A percentile compares a stretch with the other conserved stretches of the same genome.
These are phyloP conservation scores for Calephelis perditalis DNA, from an alignment of 2,888 invertebrate species.

Conservation along the genomic window DNA sequence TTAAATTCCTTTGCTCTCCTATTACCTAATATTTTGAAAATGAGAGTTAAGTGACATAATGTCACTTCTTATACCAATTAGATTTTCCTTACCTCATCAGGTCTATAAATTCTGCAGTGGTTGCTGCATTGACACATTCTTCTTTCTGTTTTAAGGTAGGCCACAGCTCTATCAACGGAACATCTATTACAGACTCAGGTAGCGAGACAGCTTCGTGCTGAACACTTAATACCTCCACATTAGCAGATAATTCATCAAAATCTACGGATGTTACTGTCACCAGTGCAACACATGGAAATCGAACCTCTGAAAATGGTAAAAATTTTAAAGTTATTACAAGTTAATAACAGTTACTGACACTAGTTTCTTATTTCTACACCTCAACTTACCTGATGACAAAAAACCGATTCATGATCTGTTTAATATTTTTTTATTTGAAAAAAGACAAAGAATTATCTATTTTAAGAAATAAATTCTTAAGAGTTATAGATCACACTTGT, in stretches of 20 bases:
- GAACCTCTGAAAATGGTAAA: conserved; percentile 59
- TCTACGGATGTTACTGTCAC: conserved; percentile 78
- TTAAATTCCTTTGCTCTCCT: too few species aligned
- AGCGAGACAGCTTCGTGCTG: conserved; percentile 80
- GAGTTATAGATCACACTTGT: too few species aligned
- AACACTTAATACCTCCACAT: conserved; percentile 79
- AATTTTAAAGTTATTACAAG: neutral
- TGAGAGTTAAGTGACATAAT: too few species aligned
- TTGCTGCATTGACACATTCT: conserved; percentile 74
- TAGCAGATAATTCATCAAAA: conserved; percentile 72
- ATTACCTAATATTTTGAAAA: too few species aligned
- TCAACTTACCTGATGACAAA: too few species aligned
- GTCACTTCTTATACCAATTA: neutral
- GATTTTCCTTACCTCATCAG: conserved; percentile 58
- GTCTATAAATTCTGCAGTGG: conserved; percentile 81
- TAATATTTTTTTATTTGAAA: too few species aligned
- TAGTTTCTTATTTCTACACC: too few species aligned
- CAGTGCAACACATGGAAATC: conserved; percentile 81
- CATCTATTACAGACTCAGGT: conserved; percentile 78
- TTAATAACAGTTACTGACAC: too few species aligned
- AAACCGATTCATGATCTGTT: too few species aligned
- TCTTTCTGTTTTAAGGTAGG: conserved; percentile 80
- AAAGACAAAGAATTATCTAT: too few species aligned
- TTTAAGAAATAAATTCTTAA: too few species aligned
- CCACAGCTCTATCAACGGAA: conserved; percentile 80